Evolutionary conservation across 2,888 invertebrate species (phyloP).

Genomic region (Merodon equestris): DNA sequence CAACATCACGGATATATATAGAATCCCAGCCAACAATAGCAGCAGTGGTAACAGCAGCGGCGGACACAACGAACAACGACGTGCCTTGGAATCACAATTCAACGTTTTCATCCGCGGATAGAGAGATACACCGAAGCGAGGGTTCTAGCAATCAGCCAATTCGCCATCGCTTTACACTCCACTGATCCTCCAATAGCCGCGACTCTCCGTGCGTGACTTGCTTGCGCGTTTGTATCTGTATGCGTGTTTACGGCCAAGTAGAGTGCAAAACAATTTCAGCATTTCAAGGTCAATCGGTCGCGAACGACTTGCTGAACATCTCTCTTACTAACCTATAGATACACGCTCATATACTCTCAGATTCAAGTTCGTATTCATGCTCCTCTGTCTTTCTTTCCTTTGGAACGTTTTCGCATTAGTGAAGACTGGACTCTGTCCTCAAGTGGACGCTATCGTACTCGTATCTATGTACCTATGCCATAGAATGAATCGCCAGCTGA

Average conservation of each 20-base stretch:
- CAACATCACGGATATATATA: constrained; percentile 52
- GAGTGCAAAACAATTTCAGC: constrained; percentile 63
- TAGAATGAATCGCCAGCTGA: constrained; percentile 33
- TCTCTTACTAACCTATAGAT: constrained; percentile 67
- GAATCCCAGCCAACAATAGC: constrained; percentile 32
- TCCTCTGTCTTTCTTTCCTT: neutral
- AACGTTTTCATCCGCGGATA: constrained; percentile 23
- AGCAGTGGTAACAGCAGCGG: constrained; percentile 14
- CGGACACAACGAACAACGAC: constrained; percentile 53
- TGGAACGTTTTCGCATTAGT: constrained; percentile 53
- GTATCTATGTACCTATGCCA: no score
- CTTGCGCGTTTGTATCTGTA: neutral
- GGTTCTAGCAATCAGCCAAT: no score
- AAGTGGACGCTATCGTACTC: neutral
- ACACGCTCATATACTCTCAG: constrained; percentile 29
- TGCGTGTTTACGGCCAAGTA: constrained; percentile 6
- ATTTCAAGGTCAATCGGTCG: constrained; percentile 69
- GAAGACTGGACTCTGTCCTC: constrained; percentile 30
- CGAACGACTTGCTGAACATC: constrained; percentile 51
- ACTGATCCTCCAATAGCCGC: constrained; percentile 34
- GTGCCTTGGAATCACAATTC: constrained; percentile 63
- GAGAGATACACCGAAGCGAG: neutral
- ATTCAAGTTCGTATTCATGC: constrained; percentile 13
- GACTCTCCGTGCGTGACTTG: no score
- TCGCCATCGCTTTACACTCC: constrained; percentile 9